Conservation (phyloP, 2,888 invertebrate genomes). For the Allygus modestus region DNA sequence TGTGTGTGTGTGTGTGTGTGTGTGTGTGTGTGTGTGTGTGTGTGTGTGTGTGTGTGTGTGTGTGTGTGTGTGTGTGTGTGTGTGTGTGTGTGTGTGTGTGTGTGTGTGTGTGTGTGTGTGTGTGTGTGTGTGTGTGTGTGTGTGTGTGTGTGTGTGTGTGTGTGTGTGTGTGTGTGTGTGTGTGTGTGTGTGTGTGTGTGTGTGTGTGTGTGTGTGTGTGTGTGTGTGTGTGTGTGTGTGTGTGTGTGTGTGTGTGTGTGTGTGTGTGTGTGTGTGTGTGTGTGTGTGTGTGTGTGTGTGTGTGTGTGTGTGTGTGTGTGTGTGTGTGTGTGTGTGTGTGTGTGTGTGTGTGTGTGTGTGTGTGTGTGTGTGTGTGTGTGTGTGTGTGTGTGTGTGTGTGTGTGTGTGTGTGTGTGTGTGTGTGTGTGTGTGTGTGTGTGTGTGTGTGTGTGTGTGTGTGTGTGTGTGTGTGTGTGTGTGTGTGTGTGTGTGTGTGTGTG, state of each 20-base stretch:
- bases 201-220: conserved; percentile 58
- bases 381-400: conserved; percentile 55
- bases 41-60: conserved; percentile 40
- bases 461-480: conserved; percentile 56
- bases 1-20: conserved; percentile 40
- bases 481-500: conserved; percentile 45
- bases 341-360: conserved; percentile 52
- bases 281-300: conserved; percentile 59
- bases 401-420: conserved; percentile 45
- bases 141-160: conserved; percentile 14
- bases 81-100: conserved; percentile 40
- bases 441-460: conserved; percentile 48
- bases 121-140: conserved; percentile 27
- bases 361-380: conserved; percentile 55
- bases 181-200: conserved; percentile 51
- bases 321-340: conserved; percentile 57
- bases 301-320: conserved; percentile 57
- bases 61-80: conserved; percentile 40
- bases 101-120: conserved; percentile 6
- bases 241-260: conserved; percentile 55
- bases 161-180: conserved; percentile 51
- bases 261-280: conserved; percentile 54
- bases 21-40: conserved; percentile 40
- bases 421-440: conserved; percentile 53
- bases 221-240: conserved; percentile 52